Conservation (phyloP, 2,113 vertebrate genomes). For the Silurus asotus region DNA sequence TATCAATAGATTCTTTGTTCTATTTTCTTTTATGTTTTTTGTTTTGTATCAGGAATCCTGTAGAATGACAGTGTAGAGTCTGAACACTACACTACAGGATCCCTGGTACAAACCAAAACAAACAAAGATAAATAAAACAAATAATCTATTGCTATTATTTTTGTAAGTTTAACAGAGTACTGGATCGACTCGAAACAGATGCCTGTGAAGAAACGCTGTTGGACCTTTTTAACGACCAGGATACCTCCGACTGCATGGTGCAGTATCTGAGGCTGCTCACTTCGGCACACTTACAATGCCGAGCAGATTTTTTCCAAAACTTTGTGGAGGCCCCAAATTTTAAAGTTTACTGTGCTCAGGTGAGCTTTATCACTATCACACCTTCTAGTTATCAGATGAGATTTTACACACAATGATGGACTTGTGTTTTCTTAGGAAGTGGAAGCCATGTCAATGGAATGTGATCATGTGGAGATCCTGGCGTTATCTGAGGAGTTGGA, state of each 20-base stretch:
- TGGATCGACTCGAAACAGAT: slow-evolving; percentile 73
- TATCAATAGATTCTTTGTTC: too few relatives aligned
- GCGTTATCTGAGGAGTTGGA: slow-evolving; percentile 78
- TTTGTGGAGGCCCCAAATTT: slow-evolving; percentile 80
- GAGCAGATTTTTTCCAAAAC: slow-evolving; percentile 76
- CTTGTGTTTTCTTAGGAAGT: slow-evolving; percentile 68
- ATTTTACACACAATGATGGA: background rate
- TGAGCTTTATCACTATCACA: slow-evolving; percentile 46
- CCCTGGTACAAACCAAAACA: background rate
- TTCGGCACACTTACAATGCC: slow-evolving; percentile 78
- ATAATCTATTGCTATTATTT: background rate
- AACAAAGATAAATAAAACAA: too few relatives aligned
- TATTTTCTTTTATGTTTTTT: too few relatives aligned
- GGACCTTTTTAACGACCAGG: slow-evolving; percentile 75
- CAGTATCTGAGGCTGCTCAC: slow-evolving; percentile 81
- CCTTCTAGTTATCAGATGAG: background rate
- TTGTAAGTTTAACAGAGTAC: slow-evolving; percentile 72
- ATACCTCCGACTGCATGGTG: slow-evolving; percentile 73
- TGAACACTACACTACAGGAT: too few relatives aligned
- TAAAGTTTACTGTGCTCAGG: slow-evolving; percentile 78
- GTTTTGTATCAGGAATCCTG: too few relatives aligned
- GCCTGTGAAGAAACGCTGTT: slow-evolving; percentile 67
- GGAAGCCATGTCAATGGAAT: slow-evolving; percentile 76
- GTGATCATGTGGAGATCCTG: slow-evolving; percentile 78
- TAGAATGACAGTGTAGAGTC: too few relatives aligned